Conservation (phyloP, 2,888 invertebrate species). For the Pachydiplax longipennis region DNA sequence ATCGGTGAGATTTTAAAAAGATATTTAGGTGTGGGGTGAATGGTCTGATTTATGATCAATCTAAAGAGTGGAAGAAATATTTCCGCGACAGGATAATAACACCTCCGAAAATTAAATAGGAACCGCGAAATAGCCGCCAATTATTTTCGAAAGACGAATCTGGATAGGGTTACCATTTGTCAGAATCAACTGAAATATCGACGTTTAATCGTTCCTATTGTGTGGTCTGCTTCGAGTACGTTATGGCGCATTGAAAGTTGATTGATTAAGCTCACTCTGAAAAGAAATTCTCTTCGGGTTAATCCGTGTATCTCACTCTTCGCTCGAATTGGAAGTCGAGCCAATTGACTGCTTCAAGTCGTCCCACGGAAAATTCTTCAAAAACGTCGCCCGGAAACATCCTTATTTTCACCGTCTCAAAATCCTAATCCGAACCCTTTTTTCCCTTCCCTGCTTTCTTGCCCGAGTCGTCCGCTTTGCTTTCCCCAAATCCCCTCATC, state of each 20-base stretch:
- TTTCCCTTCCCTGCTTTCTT: not conserved
- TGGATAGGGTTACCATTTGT: too few relatives aligned
- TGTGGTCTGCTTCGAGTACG: too few relatives aligned
- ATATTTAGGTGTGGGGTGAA: too few relatives aligned
- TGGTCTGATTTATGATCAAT: too few relatives aligned
- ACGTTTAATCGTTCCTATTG: too few relatives aligned
- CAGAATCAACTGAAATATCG: too few relatives aligned
- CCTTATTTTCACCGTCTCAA: not conserved
- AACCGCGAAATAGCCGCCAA: too few relatives aligned
- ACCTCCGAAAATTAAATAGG: too few relatives aligned
- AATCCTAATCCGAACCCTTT: conserved; percentile 33
- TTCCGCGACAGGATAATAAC: too few relatives aligned
- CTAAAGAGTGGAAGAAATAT: too few relatives aligned
- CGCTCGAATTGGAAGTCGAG: conserved; percentile 2
- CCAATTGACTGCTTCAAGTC: not conserved
- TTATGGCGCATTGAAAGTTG: not conserved
- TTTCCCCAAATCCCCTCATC: not conserved
- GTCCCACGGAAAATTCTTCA: not conserved
- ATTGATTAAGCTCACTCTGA: not conserved
- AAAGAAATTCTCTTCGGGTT: not conserved
- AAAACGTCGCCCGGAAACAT: not conserved
- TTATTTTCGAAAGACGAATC: too few relatives aligned
- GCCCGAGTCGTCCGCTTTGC: not conserved
- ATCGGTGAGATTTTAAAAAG: too few relatives aligned
- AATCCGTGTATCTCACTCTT: not conserved